Percentiles rank a stretch among this genome's conserved stretches.
Conservation (phyloP, 2,113 vertebrate species). For the Vombatus ursinus region DNA sequence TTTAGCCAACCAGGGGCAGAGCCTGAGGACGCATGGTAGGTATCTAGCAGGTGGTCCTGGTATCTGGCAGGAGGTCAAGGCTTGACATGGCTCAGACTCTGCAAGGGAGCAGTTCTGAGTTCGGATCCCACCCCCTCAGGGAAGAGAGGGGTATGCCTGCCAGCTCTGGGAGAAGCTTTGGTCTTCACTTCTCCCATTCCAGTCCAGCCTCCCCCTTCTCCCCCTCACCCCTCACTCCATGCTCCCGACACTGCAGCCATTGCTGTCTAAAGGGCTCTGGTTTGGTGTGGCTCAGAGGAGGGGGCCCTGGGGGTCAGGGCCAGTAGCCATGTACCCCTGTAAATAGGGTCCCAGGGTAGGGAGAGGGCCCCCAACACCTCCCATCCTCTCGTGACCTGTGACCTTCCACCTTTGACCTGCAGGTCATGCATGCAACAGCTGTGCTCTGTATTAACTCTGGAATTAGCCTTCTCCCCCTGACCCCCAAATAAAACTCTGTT, state of each 20-base stretch:
- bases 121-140: not conserved
- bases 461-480: conserved; percentile 53
- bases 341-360: conserved; percentile 70
- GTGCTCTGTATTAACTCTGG: conserved; percentile 68
- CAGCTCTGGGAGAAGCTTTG: not conserved
- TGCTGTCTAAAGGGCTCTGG: conserved; percentile 58
- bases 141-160: not conserved
- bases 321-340: conserved; percentile 51
- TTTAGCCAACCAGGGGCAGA: too few relatives aligned
- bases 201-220: not conserved
- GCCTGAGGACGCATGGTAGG: not conserved
- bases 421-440: conserved; percentile 77
- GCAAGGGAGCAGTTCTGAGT: not conserved
- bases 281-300: conserved; percentile 25
- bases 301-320: conserved; percentile 14
- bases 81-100: not conserved
- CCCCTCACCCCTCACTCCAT: not conserved
- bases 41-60: too few relatives aligned
- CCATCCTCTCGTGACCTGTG: conserved; percentile 62
- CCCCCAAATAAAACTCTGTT: conserved; percentile 81
- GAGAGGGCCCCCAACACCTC: conserved; percentile 58
- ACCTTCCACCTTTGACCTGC: conserved; percentile 62
- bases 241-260: not conserved
- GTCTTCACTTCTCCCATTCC: not conserved
- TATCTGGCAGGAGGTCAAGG: too few relatives aligned